These are phyloP conservation scores for Xestia ashworthii DNA, from an alignment of 2,888 invertebrate genomes.

Conservation along the genomic window DNA sequence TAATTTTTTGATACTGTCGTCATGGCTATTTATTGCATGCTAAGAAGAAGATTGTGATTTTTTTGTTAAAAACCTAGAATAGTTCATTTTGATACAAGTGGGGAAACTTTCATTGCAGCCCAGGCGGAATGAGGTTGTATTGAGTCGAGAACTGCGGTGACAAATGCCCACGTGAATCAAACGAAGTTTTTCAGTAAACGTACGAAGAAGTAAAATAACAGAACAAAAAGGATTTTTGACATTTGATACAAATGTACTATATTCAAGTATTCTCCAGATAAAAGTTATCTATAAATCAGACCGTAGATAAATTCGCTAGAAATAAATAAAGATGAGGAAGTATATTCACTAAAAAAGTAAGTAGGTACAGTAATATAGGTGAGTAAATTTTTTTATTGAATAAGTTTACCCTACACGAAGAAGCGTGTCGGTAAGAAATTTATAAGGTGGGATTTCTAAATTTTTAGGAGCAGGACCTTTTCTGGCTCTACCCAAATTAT, in stretches of 20 bases:
- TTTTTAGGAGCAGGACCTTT: slow-evolving; percentile 95
- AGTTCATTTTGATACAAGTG: no score
- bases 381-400: neutral
- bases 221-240: neutral
- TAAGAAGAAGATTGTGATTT: no score
- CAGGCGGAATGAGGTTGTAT: no score
- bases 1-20: no score
- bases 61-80: neutral
- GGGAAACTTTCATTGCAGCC: neutral
- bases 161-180: neutral
- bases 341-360: slow-evolving; percentile 32
- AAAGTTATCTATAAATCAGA: neutral
- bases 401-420: slow-evolving; percentile 89
- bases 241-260: neutral
- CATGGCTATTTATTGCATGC: no score
- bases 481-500: slow-evolving; percentile 93
- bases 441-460: slow-evolving; percentile 92
- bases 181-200: neutral
- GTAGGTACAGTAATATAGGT: slow-evolving; percentile 21
- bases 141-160: neutral
- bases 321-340: slow-evolving; percentile 1
- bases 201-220: neutral
- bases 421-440: slow-evolving; percentile 87
- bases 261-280: neutral
- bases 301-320: neutral